Evolutionary conservation across 2,797 vertebrate genomes (phyloP).

Genomic region (Nasua narica): DNA sequence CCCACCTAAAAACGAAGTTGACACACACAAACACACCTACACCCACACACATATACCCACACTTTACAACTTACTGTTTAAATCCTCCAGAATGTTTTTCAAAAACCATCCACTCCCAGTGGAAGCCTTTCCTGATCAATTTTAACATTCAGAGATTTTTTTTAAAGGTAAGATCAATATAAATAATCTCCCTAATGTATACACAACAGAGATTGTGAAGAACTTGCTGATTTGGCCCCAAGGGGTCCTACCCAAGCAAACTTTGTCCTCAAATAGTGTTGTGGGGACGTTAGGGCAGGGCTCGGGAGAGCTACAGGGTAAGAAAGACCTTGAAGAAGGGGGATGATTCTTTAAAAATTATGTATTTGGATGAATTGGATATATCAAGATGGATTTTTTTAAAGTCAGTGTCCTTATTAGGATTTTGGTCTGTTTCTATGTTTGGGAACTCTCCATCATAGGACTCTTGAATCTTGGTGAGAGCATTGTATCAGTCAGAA

Average conservation of each 20-base stretch:
- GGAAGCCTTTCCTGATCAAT: slow-evolving; percentile 66
- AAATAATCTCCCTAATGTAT: slow-evolving; percentile 69
- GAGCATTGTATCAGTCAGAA: not conserved
- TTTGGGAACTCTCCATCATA: not conserved
- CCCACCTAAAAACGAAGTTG: not conserved
- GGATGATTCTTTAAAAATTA: not conserved
- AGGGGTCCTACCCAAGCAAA: not conserved
- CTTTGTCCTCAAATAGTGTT: not conserved
- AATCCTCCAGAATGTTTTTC: slow-evolving; percentile 47
- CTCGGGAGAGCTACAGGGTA: not conserved
- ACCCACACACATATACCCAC: not conserved
- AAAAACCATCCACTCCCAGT: slow-evolving; percentile 53
- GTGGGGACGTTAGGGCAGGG: not conserved
- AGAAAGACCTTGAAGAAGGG: not conserved
- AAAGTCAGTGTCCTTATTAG: not conserved
- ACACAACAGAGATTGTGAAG: slow-evolving; percentile 48
- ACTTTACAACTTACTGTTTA: slow-evolving; percentile 45
- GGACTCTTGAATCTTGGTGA: not conserved
- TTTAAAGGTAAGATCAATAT: slow-evolving; percentile 62
- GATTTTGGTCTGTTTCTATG: not conserved
- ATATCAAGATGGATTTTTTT: not conserved
- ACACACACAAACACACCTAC: not conserved
- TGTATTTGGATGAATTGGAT: not conserved
- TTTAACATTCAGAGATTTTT: slow-evolving; percentile 66
- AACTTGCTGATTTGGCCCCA: slow-evolving; percentile 53